Evolutionary conservation across 2,888 invertebrate species (phyloP).

Genomic region (Anagyrus pseudococci): DNA sequence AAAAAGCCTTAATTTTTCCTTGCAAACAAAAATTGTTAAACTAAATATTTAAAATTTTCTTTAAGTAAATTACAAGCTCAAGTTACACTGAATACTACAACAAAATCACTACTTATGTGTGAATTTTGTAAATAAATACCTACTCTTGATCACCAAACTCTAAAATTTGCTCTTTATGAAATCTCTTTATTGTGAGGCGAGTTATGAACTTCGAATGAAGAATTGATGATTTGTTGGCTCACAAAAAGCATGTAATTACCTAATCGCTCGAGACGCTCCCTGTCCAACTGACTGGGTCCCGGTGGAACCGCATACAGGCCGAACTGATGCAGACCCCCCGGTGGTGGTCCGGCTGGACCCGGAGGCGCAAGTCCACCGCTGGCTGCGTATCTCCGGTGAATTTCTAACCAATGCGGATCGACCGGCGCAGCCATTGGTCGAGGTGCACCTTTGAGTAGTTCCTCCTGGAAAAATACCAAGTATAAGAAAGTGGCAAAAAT

Average conservation of each 20-base stretch:
- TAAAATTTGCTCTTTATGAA: conserved; percentile 27
- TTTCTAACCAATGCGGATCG: conserved; percentile 87
- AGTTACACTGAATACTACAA: conserved; percentile 4
- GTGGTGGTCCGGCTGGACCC: conserved; percentile 55
- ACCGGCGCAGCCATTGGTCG: conserved; percentile 64
- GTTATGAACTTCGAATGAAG: not conserved
- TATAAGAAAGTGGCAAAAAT: not conserved
- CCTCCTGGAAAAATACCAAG: conserved; percentile 69
- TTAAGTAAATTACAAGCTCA: conserved; percentile 10
- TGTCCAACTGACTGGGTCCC: conserved; percentile 84
- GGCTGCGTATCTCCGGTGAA: conserved; percentile 77
- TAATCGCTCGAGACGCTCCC: conserved; percentile 84
- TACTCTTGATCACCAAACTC: conserved; percentile 8
- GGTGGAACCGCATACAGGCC: conserved; percentile 75
- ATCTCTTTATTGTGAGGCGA: conserved; percentile 28
- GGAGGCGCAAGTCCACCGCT: conserved; percentile 61
- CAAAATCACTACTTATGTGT: conserved; percentile 11
- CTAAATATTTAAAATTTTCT: conserved; percentile 6
- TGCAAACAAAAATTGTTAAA: not conserved
- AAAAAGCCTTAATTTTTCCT: conserved; percentile 2
- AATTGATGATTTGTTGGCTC: not conserved
- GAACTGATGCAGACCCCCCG: conserved; percentile 70
- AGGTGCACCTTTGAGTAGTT: conserved; percentile 77
- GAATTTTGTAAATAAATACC: conserved; percentile 19
- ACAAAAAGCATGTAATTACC: conserved; percentile 65